These are phyloP conservation scores for Ceyx margarethae DNA, from an alignment of 2,113 vertebrate species.

Conservation along the genomic window DNA sequence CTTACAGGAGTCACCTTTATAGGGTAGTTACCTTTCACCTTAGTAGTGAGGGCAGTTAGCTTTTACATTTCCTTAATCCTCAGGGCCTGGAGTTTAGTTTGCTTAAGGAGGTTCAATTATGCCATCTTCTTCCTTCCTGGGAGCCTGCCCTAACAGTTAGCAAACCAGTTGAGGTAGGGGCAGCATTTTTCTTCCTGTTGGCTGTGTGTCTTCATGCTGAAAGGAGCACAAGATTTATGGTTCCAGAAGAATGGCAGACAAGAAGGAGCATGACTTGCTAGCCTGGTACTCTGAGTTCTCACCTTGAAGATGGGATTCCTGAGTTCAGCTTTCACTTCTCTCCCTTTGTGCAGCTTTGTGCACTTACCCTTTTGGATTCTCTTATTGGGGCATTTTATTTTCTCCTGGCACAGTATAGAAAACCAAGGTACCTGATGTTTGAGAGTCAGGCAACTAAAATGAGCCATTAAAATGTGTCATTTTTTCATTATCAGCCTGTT, in stretches of 20 bases:
- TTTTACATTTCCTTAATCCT: neutral
- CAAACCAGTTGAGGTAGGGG: neutral
- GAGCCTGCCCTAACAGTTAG: neutral
- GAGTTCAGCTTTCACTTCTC: conserved; percentile 1
- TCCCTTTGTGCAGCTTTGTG: neutral
- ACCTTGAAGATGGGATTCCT: neutral
- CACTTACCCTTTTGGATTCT: neutral
- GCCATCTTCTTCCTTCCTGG: neutral
- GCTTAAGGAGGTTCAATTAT: neutral
- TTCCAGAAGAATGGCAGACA: conserved; percentile 12
- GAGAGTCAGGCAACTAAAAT: neutral
- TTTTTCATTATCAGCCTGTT: neutral
- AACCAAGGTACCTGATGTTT: neutral
- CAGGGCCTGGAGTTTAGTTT: neutral
- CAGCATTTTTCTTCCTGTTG: neutral
- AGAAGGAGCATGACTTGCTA: neutral
- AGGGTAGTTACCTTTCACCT: neutral
- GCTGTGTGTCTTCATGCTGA: neutral
- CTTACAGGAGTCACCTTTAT: neutral
- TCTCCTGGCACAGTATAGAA: neutral
- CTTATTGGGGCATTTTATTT: neutral
- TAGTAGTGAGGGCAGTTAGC: neutral
- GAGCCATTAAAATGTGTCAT: neutral
- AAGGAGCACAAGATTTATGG: neutral
- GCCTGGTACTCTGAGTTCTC: neutral